Conservation (phyloP, 2,113 vertebrate genomes). For the Eurystomus gularis region DNA sequence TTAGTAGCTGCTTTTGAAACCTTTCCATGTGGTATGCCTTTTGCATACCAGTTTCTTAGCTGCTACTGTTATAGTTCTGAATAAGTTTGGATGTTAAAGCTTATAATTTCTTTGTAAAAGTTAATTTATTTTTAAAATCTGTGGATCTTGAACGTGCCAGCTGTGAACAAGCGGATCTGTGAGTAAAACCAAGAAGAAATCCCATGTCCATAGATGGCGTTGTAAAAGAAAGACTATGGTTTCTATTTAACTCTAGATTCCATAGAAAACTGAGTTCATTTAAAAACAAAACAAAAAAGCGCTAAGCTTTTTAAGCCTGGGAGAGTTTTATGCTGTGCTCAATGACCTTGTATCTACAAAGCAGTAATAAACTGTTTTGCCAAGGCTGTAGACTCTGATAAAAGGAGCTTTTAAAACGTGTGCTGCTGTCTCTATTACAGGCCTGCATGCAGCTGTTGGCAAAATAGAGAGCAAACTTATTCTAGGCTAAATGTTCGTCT, state of each 20-base stretch:
- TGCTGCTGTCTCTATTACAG: not conserved
- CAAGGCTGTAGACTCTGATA: not conserved
- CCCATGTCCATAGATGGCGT: not conserved
- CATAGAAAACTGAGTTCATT: not conserved
- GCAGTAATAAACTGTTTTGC: not conserved
- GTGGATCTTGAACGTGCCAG: not conserved
- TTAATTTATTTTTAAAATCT: not conserved
- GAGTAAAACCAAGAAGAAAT: not conserved
- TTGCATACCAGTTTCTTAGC: not conserved
- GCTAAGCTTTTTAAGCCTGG: not conserved
- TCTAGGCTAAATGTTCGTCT: not conserved
- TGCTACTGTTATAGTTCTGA: not conserved
- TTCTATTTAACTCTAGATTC: not conserved
- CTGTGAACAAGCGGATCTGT: not conserved
- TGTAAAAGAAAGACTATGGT: not conserved
- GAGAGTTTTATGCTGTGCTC: not conserved
- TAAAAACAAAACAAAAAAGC: not conserved
- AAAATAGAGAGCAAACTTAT: not conserved
- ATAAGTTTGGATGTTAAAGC: not conserved
- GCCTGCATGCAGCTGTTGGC: not conserved
- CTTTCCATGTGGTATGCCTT: not conserved
- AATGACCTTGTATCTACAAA: not conserved
- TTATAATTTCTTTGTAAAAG: not conserved
- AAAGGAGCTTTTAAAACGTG: not conserved
- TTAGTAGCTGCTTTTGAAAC: not conserved